phyloP scores from a whole-genome alignment of 2,888 invertebrate genomes.

The Tenodera sinensis region DNA sequence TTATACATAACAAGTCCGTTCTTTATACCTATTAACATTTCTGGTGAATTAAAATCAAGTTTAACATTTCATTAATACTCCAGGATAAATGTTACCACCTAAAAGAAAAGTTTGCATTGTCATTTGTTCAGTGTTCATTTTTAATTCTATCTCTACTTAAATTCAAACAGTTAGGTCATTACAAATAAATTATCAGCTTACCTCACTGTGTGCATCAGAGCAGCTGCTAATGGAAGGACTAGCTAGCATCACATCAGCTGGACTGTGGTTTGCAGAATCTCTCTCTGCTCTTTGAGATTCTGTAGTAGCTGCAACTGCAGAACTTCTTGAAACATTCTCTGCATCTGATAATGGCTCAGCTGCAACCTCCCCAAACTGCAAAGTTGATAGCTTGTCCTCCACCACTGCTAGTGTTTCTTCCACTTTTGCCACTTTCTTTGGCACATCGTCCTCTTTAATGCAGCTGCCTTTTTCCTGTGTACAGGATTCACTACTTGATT shows the following conservation, averaged over 20 bases:
- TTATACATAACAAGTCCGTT: too few relatives aligned
- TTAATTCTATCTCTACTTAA: too few relatives aligned
- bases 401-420: conserved; percentile 9
- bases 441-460: background rate
- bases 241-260: conserved; percentile 65
- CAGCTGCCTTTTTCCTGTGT: conserved; percentile 8
- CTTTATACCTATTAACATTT: too few relatives aligned
- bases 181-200: conserved; percentile 37
- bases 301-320: background rate
- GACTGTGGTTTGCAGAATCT: conserved; percentile 77
- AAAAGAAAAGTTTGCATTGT: too few relatives aligned
- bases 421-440: background rate
- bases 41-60: too few relatives aligned
- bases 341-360: background rate
- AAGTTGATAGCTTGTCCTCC: conserved; percentile 33
- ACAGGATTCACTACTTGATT: conserved; percentile 16
- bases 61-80: too few relatives aligned
- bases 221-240: conserved; percentile 66
- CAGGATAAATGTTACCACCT: too few relatives aligned
- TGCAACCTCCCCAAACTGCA: conserved; percentile 29
- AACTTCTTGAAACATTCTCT: background rate
- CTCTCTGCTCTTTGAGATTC: conserved; percentile 37
- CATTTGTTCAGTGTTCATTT: too few relatives aligned
- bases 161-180: too few relatives aligned
- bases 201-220: conserved; percentile 67